Percentiles rank a stretch among this genome's conserved stretches.
Conservation (phyloP, 2,113 vertebrate species). For the Plecturocebus donacophilus region DNA sequence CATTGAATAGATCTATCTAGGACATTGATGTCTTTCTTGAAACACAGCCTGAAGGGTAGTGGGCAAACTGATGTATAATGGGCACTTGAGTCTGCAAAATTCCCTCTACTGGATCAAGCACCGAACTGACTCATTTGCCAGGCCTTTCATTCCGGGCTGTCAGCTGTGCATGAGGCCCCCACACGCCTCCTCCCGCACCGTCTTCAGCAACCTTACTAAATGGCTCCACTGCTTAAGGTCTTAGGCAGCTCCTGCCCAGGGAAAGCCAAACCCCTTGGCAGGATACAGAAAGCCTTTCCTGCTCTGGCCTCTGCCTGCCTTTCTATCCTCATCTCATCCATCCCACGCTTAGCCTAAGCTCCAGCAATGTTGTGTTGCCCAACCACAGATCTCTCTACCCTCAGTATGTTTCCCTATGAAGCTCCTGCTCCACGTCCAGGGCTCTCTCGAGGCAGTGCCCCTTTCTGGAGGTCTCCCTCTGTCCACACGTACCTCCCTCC, state of each 20-base stretch:
- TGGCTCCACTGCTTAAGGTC: rapidly evolving
- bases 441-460: rapidly evolving
- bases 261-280: background rate
- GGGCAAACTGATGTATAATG: background rate
- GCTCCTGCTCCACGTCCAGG: background rate
- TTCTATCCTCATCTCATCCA: background rate
- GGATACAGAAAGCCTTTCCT: background rate
- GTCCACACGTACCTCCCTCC: rapidly evolving
- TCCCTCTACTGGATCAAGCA: background rate
- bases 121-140: background rate
- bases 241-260: background rate
- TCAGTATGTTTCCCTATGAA: background rate
- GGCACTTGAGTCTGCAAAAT: background rate
- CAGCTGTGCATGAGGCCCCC: no score
- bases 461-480: background rate
- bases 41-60: background rate
- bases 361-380: no score
- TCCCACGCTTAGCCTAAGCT: rapidly evolving
- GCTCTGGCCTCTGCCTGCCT: background rate
- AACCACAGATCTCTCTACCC: background rate
- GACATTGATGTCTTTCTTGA: background rate
- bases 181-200: no score
- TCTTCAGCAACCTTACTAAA: background rate
- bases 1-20: background rate
- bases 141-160: background rate